Percentiles rank a stretch among this genome's conserved stretches.
Evolutionary conservation across 2,113 vertebrate genomes (phyloP).

Genomic region (Rousettus leschenaultii): DNA sequence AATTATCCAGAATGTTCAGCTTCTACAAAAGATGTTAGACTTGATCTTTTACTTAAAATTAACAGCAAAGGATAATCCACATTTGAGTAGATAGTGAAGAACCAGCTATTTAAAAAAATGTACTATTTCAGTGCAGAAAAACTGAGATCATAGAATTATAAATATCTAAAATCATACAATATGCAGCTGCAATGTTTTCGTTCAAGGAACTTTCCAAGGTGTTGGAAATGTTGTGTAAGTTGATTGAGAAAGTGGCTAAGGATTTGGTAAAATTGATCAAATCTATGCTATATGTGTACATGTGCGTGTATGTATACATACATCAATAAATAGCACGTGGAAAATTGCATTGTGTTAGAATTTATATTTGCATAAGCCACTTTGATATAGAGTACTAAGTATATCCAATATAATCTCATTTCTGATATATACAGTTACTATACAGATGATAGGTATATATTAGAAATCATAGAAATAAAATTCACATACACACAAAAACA

Average conservation of each 20-base stretch:
- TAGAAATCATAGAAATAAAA: not conserved
- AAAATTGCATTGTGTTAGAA: not conserved
- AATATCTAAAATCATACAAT: not conserved
- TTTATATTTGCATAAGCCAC: not conserved
- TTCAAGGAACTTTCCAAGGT: not conserved
- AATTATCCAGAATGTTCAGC: not conserved
- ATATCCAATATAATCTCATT: not conserved
- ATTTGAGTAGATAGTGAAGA: not conserved
- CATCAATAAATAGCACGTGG: not conserved
- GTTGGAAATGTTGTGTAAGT: not conserved
- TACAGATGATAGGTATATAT: not conserved
- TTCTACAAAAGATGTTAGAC: not conserved
- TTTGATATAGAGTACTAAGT: not conserved
- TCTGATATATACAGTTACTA: not conserved
- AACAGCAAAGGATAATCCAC: not conserved
- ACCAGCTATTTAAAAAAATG: not conserved
- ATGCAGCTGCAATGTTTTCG: not conserved
- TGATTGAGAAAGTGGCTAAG: not conserved
- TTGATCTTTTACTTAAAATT: not conserved
- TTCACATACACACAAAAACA: not conserved
- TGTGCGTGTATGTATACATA: not conserved
- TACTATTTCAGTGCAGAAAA: not conserved
- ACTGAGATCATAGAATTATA: not conserved
- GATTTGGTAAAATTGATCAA: not conserved
- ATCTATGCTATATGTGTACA: not conserved